Base-by-base conservation (phyloP, 2,888 invertebrate genomes). In the Drepanosiphum platanoidis region DNA sequence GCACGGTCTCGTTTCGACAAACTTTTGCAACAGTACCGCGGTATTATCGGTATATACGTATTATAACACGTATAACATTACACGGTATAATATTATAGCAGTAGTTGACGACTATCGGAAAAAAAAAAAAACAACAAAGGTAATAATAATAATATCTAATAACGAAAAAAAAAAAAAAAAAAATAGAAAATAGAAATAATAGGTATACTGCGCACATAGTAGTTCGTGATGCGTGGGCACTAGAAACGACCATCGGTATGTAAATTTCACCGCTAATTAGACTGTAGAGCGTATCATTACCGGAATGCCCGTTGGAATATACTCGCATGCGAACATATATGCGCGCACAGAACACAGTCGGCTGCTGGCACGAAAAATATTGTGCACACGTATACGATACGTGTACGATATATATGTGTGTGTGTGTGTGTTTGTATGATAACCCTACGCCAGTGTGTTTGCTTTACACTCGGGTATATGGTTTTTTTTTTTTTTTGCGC, bases 241-340 rank as follows among this genome's bases (percentile, higher is more conserved):
- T 77, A 70, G 52, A 68, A 70, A 77, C 75, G 75, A 68, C 84
- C 66, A 27, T 84, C 42, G 74, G 75, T 84, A 84, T 84, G 84
- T 84, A 84, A 84, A 84, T 84, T 84, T 84, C 84, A 84, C 77
- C 32, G 46, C 68, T 84, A 84, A 84, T 84, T 84, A 84, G 84
- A 84, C 84, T 64, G 84, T 68, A 84, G n/a, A n/a, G 74, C 77
- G 84, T 84, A 84, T 84, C 84, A 84, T 84, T 84, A 84, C 84
- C 46, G 66, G 74, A 66, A 61, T 74, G 42, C 27, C 75, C 83
- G n/a, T 75, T 83, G 64, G 52, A 66, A 75, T 66, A 66, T 22
- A 7, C 36, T 11, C 11, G 18, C n/a, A 52, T n/a, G 22, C 36
- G 7, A 22, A 11, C 4, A 27, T 71, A 39, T 9, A 1, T 64